Evolutionary conservation across 2,797 vertebrate species (phyloP).

Genomic region (Podarcis siculus): DNA sequence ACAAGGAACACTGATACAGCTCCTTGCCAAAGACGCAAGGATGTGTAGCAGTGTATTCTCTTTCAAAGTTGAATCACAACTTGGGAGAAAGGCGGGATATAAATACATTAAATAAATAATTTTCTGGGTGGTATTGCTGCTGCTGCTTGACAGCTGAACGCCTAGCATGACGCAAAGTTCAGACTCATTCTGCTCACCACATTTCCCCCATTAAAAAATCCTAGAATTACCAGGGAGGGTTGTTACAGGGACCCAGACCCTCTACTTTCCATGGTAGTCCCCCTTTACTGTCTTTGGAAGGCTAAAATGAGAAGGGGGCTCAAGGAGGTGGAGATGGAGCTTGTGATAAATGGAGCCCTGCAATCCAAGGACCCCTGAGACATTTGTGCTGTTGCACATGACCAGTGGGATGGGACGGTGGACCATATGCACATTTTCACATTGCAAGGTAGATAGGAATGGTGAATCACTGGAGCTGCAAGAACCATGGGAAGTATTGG

Average conservation of each 20-base stretch:
- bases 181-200: background rate
- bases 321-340: background rate
- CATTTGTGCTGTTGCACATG: background rate
- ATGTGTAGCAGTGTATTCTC: background rate
- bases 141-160: background rate
- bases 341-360: background rate
- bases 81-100: too few relatives aligned
- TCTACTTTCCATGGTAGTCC: too few relatives aligned
- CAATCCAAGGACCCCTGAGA: background rate
- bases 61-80: background rate
- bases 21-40: too few relatives aligned
- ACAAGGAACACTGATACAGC: too few relatives aligned
- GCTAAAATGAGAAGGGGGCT: background rate
- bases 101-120: too few relatives aligned
- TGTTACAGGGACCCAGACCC: too few relatives aligned
- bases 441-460: background rate
- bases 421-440: too few relatives aligned
- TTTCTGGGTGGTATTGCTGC: background rate
- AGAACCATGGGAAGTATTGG: too few relatives aligned
- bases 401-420: background rate
- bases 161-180: background rate
- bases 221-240: too few relatives aligned
- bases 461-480: too few relatives aligned
- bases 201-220: too few relatives aligned
- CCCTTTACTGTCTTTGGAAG: too few relatives aligned